phyloP scores from a whole-genome alignment of 2,888 invertebrate species.

The Acanthosoma haemorrhoidale region DNA sequence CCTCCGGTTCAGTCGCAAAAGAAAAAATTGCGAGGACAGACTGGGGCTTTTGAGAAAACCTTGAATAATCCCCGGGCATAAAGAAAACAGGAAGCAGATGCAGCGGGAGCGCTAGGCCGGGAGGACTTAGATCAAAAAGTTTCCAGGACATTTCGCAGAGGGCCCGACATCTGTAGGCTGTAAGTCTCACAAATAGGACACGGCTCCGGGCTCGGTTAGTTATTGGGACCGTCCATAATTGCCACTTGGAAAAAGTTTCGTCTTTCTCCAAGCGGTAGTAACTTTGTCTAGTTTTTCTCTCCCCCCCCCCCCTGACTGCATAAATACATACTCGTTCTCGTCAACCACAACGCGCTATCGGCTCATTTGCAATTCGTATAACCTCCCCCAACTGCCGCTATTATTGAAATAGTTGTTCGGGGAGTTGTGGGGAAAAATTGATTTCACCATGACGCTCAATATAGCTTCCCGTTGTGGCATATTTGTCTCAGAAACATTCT shows the following conservation, averaged over 20 bases:
- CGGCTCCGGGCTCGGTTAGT: background rate
- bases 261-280: background rate
- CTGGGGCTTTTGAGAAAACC: background rate
- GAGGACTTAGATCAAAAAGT: constrained; percentile 8
- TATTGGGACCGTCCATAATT: background rate
- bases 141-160: background rate
- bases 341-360: too few species aligned
- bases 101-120: background rate
- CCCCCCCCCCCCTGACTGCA: too few species aligned
- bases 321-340: too few species aligned
- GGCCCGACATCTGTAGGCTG: background rate
- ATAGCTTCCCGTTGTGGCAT: too few species aligned
- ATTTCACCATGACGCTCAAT: background rate
- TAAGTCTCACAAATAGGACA: background rate
- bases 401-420: background rate
- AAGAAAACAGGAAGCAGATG: constrained; percentile 7
- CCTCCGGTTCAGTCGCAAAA: too few species aligned
- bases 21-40: background rate
- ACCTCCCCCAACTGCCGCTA: background rate
- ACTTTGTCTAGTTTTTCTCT: too few species aligned
- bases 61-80: background rate
- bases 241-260: background rate
- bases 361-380: background rate
- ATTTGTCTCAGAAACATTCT: too few species aligned
- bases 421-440: background rate